Evolutionary conservation across 2,113 vertebrate genomes (phyloP).

Genomic region (Procavia capensis): DNA sequence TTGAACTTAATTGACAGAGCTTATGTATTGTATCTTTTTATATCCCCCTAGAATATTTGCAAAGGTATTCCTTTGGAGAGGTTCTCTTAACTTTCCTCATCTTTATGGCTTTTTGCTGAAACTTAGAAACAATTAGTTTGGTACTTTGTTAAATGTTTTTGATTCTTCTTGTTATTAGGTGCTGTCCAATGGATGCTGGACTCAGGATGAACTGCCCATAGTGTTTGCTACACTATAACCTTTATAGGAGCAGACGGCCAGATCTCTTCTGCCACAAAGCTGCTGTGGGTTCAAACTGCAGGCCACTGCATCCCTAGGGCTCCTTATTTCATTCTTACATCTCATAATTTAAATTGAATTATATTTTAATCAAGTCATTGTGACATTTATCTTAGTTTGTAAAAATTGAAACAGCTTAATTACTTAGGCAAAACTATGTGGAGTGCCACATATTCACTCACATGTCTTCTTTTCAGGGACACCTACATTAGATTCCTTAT

Average conservation of each 20-base stretch:
- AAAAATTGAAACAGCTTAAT: not conserved
- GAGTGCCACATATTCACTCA: not conserved
- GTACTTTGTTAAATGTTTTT: not conserved
- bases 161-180: not conserved
- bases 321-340: not conserved
- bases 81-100: not conserved
- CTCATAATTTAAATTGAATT: not conserved
- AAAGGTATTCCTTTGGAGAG: not conserved
- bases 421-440: not conserved
- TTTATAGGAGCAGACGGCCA: no score
- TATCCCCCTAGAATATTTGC: not conserved
- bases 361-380: not conserved
- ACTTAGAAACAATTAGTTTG: not conserved
- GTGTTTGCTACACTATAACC: no score
- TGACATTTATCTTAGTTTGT: not conserved
- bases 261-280: no score
- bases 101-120: not conserved
- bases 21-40: not conserved
- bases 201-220: no score
- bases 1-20: no score
- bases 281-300: no score
- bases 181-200: no score
- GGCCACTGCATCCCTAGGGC: no score
- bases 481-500: not conserved
- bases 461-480: not conserved